Evolutionary conservation across 2,797 vertebrate species (phyloP).

Genomic region (Choloepus didactylus): DNA sequence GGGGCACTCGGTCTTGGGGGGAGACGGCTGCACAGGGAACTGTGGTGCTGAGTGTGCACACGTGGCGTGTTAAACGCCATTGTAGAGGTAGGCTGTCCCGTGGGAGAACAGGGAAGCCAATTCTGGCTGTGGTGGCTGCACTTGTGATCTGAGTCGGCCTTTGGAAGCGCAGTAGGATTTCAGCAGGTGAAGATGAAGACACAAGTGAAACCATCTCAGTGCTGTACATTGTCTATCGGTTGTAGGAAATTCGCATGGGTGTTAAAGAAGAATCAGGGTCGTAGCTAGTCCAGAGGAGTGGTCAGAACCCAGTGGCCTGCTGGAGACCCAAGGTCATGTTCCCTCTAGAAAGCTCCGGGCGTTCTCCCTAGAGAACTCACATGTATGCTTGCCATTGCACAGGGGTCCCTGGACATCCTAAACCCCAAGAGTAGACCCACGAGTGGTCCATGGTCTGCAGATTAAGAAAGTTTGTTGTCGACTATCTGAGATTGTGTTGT

Average conservation of each 20-base stretch:
- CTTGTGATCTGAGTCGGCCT: not conserved
- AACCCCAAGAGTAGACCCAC: not conserved
- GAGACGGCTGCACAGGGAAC: slow-evolving; percentile 60
- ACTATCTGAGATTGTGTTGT: not conserved
- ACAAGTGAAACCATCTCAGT: not conserved
- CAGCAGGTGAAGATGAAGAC: not conserved
- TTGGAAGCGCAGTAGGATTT: not conserved
- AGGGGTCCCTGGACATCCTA: not conserved
- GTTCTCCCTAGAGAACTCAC: not conserved
- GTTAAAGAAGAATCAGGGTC: not conserved
- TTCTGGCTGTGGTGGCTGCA: not conserved
- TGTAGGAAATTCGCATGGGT: slow-evolving; percentile 25
- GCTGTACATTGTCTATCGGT: slow-evolving; percentile 16
- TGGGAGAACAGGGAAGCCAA: not conserved
- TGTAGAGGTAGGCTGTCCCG: not conserved
- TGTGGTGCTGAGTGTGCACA: not conserved
- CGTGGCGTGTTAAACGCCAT: not conserved
- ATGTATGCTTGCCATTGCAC: not conserved
- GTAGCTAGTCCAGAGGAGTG: not conserved
- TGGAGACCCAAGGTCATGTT: not conserved
- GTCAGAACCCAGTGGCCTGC: not conserved
- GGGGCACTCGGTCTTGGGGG: not conserved
- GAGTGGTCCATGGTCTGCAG: not conserved
- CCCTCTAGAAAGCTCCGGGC: fast-evolving
- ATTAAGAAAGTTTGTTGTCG: not conserved